Evolutionary conservation across 2,888 invertebrate genomes (phyloP).

Genomic region (Papilio demoleus): DNA sequence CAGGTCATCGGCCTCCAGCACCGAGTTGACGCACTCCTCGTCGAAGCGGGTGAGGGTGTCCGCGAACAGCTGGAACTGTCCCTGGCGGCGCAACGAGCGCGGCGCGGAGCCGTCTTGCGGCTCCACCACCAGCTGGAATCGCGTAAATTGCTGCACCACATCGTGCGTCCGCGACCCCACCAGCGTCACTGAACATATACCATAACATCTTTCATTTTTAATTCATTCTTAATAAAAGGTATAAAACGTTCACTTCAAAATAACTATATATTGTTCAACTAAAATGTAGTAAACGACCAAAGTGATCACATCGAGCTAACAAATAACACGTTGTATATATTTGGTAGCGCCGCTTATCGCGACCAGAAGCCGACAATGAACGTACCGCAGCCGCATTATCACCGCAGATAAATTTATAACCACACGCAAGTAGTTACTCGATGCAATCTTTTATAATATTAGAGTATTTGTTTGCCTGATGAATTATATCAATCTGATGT

Average conservation of each 20-base stretch:
- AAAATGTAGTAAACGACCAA: background rate
- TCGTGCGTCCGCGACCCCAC: constrained; percentile 86
- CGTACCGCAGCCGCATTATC: constrained; percentile 8
- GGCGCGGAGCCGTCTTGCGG: constrained; percentile 79
- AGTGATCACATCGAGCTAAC: background rate
- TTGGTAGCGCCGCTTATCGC: constrained; percentile 25
- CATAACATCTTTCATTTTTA: background rate
- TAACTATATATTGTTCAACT: background rate
- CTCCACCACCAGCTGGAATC: constrained; percentile 90
- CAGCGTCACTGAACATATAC: constrained; percentile 82
- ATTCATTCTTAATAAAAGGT: background rate
- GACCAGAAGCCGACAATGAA: constrained; percentile 28
- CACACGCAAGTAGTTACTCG: background rate
- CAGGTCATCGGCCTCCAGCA: constrained; percentile 90
- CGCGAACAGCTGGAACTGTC: constrained; percentile 80
- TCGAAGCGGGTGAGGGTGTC: constrained; percentile 87
- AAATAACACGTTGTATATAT: constrained; percentile 17
- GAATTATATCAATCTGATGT: no score
- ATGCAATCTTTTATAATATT: background rate
- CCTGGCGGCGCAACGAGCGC: constrained; percentile 63
- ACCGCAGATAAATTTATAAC: background rate
- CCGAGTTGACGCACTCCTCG: constrained; percentile 92
- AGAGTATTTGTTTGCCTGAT: no score
- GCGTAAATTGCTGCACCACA: constrained; percentile 89
- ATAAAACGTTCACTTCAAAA: background rate